A percentile compares a stretch with the other conserved stretches of the same genome.
phyloP scores from a whole-genome alignment of 2,888 invertebrate species.

The Osedax fenrisi region DNA sequence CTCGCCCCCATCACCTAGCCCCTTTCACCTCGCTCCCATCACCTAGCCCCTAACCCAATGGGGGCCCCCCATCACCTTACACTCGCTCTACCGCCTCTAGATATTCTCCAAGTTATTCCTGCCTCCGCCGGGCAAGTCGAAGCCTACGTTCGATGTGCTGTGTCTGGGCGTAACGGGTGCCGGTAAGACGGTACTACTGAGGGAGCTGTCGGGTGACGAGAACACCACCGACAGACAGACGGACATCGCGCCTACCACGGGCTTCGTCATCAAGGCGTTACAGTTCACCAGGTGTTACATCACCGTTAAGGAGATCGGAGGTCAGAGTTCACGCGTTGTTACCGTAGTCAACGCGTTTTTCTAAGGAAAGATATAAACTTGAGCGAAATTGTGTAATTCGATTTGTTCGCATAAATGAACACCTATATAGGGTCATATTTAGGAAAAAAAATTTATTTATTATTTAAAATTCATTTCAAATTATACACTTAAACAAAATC shows the following conservation, averaged over 20 bases:
- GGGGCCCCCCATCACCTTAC: too few relatives aligned
- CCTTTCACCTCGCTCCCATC: too few relatives aligned
- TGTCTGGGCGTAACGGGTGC: background rate
- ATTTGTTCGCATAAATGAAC: too few relatives aligned
- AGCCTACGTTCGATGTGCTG: background rate
- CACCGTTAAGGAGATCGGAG: background rate
- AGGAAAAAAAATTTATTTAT: too few relatives aligned
- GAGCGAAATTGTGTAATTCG: too few relatives aligned
- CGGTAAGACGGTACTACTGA: background rate
- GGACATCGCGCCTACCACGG: background rate
- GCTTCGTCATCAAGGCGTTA: background rate
- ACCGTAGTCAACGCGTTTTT: background rate
- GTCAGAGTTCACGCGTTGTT: too few relatives aligned
- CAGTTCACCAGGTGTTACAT: background rate
- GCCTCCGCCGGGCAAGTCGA: background rate
- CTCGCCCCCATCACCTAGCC: too few relatives aligned
- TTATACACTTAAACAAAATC: too few relatives aligned
- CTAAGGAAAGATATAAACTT: background rate
- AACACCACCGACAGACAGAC: background rate
- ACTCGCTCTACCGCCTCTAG: too few relatives aligned
- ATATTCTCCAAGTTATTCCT: background rate
- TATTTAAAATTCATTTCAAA: too few relatives aligned
- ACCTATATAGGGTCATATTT: too few relatives aligned
- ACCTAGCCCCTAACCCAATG: too few relatives aligned
- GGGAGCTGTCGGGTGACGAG: background rate